Conservation (phyloP, 2,113 vertebrate species). For the Campylomormyrus numenius region DNA sequence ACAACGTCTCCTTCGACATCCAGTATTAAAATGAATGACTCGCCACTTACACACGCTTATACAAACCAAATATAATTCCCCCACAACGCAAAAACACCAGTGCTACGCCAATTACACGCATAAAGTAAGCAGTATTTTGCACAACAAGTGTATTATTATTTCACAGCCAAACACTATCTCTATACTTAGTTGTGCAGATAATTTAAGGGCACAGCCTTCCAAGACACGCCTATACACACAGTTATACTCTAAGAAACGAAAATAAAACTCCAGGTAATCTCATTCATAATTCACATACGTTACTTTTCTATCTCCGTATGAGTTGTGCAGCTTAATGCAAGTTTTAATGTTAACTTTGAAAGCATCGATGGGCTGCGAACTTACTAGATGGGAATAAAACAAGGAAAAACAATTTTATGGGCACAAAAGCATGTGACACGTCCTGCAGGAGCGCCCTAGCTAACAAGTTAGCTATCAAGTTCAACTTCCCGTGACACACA, state of each 20-base stretch:
- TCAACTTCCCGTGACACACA: neutral
- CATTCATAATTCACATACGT: neutral
- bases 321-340: neutral
- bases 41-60: neutral
- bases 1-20: neutral
- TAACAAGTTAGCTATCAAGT: neutral
- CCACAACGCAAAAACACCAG: neutral
- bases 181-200: neutral
- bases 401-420: neutral
- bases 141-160: neutral
- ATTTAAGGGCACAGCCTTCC: neutral
- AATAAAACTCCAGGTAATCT: neutral
- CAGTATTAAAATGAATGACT: neutral
- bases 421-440: slow-evolving; percentile 7
- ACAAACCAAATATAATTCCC: neutral
- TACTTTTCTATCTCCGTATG: neutral
- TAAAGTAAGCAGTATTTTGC: neutral
- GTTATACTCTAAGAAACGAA: neutral
- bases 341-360: neutral
- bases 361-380: neutral
- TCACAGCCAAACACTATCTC: neutral
- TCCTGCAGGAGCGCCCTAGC: neutral
- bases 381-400: neutral
- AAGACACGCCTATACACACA: neutral
- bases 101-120: neutral